A percentile compares a stretch with the other conserved stretches of the same genome.
Conservation (phyloP, 2,797 vertebrate species). For the Lacerta bilineata region DNA sequence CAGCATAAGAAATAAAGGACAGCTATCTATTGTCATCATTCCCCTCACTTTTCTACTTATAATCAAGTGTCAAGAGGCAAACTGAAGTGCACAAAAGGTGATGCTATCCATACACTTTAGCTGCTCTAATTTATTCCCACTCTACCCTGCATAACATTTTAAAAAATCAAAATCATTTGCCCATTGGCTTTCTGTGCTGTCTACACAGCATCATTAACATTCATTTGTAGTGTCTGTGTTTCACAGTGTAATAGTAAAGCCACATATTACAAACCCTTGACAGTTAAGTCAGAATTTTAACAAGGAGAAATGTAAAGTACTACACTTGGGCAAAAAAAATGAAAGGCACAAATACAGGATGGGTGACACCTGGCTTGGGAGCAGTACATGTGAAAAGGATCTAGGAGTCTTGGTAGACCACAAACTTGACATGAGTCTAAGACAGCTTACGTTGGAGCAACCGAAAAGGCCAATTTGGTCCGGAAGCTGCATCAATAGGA, state of each 20-base stretch:
- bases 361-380: no score
- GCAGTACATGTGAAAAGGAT: no score
- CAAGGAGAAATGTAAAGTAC: no score
- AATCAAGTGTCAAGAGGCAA: slow-evolving; percentile 36
- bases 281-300: background rate
- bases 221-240: slow-evolving; percentile 54
- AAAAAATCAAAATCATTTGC: slow-evolving; percentile 49
- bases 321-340: no score
- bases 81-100: fast-evolving
- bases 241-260: slow-evolving; percentile 26
- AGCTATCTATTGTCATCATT: background rate
- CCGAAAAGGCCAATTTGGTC: no score
- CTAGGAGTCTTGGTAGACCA: no score
- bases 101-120: slow-evolving; percentile 18
- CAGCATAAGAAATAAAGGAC: background rate
- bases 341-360: no score
- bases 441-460: no score
- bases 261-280: slow-evolving; percentile 33
- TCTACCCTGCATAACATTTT: slow-evolving; percentile 49
- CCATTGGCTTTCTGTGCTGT: slow-evolving; percentile 48
- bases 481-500: no score
- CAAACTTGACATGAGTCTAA: no score
- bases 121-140: slow-evolving; percentile 42
- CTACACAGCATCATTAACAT: slow-evolving; percentile 35
- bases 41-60: background rate